Conservation (phyloP, 2,888 invertebrate species). For the Ethmia dodecea region DNA sequence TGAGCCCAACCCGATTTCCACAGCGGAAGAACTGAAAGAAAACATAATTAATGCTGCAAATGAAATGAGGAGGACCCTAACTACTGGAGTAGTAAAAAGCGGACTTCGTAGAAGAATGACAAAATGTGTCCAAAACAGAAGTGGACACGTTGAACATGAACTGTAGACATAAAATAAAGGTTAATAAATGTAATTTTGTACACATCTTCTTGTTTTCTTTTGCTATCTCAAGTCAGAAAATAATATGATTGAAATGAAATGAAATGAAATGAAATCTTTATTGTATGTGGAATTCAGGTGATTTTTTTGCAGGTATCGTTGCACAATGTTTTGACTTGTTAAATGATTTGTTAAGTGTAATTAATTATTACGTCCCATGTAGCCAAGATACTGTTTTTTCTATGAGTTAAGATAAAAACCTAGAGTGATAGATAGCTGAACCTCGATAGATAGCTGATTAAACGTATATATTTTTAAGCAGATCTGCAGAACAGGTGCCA, state of each 20-base stretch:
- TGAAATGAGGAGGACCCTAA: constrained; percentile 11
- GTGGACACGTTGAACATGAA: constrained; percentile 13
- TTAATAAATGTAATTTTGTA: constrained; percentile 3
- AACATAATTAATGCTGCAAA: constrained; percentile 15
- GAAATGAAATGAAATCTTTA: no score
- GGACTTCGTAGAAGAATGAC: constrained; percentile 10
- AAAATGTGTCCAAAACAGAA: constrained; percentile 12
- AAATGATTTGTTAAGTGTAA: neutral
- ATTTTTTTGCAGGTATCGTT: no score
- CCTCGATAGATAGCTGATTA: constrained; percentile 16
- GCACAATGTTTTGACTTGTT: no score
- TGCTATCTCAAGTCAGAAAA: neutral
- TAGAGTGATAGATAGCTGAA: constrained; percentile 14
- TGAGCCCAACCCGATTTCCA: constrained; percentile 13
- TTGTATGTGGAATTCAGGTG: no score
- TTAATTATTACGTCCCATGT: neutral
- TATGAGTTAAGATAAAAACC: constrained; percentile 9
- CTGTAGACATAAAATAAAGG: neutral
- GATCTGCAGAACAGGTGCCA: constrained; percentile 11
- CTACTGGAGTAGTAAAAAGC: constrained; percentile 11
- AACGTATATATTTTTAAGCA: constrained; percentile 16
- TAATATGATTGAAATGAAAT: neutral
- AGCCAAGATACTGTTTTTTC: neutral
- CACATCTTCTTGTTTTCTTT: constrained; percentile 2
- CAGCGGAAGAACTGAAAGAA: constrained; percentile 15